These are phyloP conservation scores for Cyrtodaria siliqua DNA, from an alignment of 2,888 invertebrate species.

Conservation along the genomic window DNA sequence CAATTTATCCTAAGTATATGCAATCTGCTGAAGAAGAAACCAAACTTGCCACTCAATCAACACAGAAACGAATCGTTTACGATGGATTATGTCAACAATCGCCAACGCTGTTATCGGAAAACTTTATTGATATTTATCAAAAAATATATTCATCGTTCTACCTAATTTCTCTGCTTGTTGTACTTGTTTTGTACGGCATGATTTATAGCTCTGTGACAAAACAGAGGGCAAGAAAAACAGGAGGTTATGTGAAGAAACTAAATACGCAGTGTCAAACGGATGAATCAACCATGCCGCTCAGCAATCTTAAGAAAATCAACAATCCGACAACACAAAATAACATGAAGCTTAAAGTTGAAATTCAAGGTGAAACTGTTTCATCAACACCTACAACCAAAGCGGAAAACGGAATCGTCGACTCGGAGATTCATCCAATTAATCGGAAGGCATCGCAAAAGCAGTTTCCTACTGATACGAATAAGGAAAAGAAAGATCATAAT, in stretches of 20 bases:
- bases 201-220: constrained; percentile 80
- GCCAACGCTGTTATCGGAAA: constrained; percentile 63
- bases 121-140: constrained; percentile 77
- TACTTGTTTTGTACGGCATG: constrained; percentile 79
- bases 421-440: constrained; percentile 41
- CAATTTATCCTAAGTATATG: too few species aligned
- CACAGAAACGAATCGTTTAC: constrained; percentile 26
- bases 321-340: constrained; percentile 1
- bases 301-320: constrained; percentile 6
- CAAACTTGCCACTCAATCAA: neutral
- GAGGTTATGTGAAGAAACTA: constrained; percentile 32
- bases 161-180: constrained; percentile 81
- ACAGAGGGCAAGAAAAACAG: constrained; percentile 61
- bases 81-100: constrained; percentile 75
- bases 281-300: constrained; percentile 53
- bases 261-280: constrained; percentile 64
- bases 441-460: constrained; percentile 28
- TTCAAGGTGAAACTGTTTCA: constrained; percentile 45
- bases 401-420: constrained; percentile 54
- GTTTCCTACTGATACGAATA: constrained; percentile 21
- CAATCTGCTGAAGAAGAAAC: too few species aligned
- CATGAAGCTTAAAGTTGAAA: constrained; percentile 36
- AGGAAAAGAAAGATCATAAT: constrained; percentile 65
- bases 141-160: constrained; percentile 82
- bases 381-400: constrained; percentile 64